phyloP scores from a whole-genome alignment of 2,888 invertebrate species.

The Euclidia mi region DNA sequence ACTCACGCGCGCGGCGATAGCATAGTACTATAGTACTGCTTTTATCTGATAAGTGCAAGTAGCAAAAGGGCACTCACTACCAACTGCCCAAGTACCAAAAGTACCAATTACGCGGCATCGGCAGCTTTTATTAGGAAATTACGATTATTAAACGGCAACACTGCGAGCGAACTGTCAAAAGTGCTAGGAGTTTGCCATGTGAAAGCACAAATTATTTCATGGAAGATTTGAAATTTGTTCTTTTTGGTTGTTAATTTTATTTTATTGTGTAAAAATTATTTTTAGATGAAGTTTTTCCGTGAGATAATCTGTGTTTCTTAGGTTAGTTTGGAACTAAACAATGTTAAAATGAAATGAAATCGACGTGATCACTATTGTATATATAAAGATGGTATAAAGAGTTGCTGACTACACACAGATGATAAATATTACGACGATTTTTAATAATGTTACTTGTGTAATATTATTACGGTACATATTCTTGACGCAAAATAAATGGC shows the following conservation, averaged over 20 bases:
- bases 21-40: constrained; percentile 30
- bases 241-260: constrained; percentile 41
- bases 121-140: constrained; percentile 50
- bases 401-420: constrained; percentile 45
- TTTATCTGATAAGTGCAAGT: constrained; percentile 35
- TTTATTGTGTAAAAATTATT: constrained; percentile 21
- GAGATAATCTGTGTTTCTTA: constrained; percentile 59
- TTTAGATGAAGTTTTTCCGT: constrained; percentile 29
- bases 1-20: neutral
- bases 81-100: constrained; percentile 25
- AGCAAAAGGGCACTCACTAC: constrained; percentile 20
- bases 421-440: constrained; percentile 55
- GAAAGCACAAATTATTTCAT: constrained; percentile 42
- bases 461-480: constrained; percentile 49
- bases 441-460: constrained; percentile 62
- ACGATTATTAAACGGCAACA: constrained; percentile 43
- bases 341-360: constrained; percentile 84
- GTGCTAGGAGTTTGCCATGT: constrained; percentile 49
- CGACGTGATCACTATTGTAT: constrained; percentile 79
- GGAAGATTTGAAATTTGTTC: constrained; percentile 15
- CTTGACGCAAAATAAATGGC: constrained; percentile 18
- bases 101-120: constrained; percentile 32
- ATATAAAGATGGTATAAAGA: constrained; percentile 70
- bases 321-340: constrained; percentile 82
- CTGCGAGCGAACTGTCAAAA: constrained; percentile 38